phyloP scores from a whole-genome alignment of 1,140 invertebrate genomes.

The Hyles vespertilio region DNA sequence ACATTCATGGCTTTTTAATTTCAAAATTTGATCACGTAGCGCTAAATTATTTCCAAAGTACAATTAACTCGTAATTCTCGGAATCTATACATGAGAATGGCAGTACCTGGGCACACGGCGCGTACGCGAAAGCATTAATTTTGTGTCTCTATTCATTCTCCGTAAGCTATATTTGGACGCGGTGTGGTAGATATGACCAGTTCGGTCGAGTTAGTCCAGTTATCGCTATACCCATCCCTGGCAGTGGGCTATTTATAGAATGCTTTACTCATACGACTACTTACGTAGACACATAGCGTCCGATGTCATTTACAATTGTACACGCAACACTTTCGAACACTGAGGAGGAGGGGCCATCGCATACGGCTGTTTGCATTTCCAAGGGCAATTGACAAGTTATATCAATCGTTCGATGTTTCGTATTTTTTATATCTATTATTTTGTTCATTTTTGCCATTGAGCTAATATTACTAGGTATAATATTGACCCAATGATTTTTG shows the following conservation, averaged over 20 bases:
- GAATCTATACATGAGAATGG: too few species aligned
- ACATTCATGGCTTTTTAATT: too few species aligned
- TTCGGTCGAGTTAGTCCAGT: constrained; percentile 45
- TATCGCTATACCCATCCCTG: constrained; percentile 51
- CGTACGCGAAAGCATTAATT: constrained; percentile 5
- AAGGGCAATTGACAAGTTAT: too few species aligned
- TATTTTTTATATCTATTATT: too few species aligned
- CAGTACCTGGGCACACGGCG: too few species aligned
- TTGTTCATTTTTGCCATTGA: too few species aligned
- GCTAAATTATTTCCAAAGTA: too few species aligned
- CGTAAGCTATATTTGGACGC: constrained; percentile 19
- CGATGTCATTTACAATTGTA: background rate
- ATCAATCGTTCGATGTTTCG: too few species aligned
- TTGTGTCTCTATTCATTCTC: constrained; percentile 17
- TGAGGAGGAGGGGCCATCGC: background rate
- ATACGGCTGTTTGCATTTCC: background rate
- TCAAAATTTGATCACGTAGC: too few species aligned
- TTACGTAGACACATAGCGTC: constrained; percentile 24
- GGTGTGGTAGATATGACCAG: constrained; percentile 30
- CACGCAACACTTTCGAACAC: background rate
- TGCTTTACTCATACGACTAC: constrained; percentile 43
- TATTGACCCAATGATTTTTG: too few species aligned
- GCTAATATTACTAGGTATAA: too few species aligned
- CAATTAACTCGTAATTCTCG: too few species aligned
- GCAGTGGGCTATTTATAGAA: constrained; percentile 50